Evolutionary conservation across 2,797 vertebrate genomes (phyloP).

Genomic region (Epinephelus awoara): DNA sequence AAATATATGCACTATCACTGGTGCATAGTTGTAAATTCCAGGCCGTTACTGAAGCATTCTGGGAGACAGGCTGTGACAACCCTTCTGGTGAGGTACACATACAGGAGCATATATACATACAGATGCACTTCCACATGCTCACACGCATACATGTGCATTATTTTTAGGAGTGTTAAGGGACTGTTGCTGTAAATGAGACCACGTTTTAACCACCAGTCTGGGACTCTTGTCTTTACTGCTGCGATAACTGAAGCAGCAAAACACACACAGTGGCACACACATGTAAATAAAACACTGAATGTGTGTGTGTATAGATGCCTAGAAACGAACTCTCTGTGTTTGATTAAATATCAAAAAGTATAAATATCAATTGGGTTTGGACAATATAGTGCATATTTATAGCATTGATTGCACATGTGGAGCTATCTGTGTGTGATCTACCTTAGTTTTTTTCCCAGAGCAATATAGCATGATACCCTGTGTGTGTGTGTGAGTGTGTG

Average conservation of each 20-base stretch:
- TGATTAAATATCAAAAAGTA: constrained; percentile 26
- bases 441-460: constrained; percentile 28
- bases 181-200: constrained; percentile 68
- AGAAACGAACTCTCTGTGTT: constrained; percentile 7
- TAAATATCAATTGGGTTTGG: constrained; percentile 36
- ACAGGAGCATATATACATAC: constrained; percentile 57
- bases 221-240: constrained; percentile 78
- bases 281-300: constrained; percentile 54
- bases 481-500: constrained; percentile 64
- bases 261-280: constrained; percentile 45
- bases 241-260: constrained; percentile 62
- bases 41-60: constrained; percentile 44
- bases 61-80: constrained; percentile 52
- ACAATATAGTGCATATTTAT: constrained; percentile 41
- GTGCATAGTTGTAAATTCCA: constrained; percentile 44
- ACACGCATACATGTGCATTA: constrained; percentile 51
- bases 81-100: constrained; percentile 57
- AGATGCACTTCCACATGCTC: constrained; percentile 47
- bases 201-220: constrained; percentile 77
- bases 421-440: constrained; percentile 51
- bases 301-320: constrained; percentile 7
- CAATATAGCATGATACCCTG: constrained; percentile 55
- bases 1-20: constrained; percentile 52
- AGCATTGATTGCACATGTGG: constrained; percentile 36
- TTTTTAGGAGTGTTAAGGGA: constrained; percentile 74